Evolutionary conservation across 2,113 vertebrate species (phyloP), one percentile per base, ranked within the genome.

Genomic region (Peromyscus leucopus): DNA sequence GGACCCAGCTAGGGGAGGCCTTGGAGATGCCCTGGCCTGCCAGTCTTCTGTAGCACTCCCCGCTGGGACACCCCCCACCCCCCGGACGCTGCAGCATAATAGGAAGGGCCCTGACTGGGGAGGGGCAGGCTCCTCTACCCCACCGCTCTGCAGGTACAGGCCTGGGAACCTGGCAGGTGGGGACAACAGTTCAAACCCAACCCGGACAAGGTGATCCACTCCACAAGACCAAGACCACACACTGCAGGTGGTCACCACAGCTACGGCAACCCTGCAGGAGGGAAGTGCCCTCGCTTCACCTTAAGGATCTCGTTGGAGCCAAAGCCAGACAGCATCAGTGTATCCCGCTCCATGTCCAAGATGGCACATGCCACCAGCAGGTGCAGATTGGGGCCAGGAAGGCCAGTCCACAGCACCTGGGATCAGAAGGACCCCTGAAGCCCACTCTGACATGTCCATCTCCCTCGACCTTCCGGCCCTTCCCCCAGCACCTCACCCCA

Each of bases 251-350:
- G 0, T 19, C 7, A 31, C 55, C 7, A 31, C 55, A 13, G 0
- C 78, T 21, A 15, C 3, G 15, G 2, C 2, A 4, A 4, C 11
- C 51, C 7, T 0, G 12, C 42, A 21, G 48, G 39, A 24, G 36
- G n/a, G 5, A 17, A 26, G 17, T 69, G 42, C 19, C 46, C 86
- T n/a, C 12, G 22, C 19, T 95, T 97, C 89, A 99, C 99, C 98
- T 99, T 99, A n/a, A 99, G 99, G 85, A 99, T 99, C 28, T 99
- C 99, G 72, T 99, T 99, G 94, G 99, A 99, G 97, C 99, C 99
- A 11, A 99, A 99, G 97, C 99, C 98, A 0, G 99, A 99, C 74
- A 99, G 99, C 93, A 99, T 99, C 91, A 99, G 98, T 28, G 99
- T 98, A 65, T 99, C 99, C 19, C 99, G 98, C 98, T 99, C 99